phyloP scores from a whole-genome alignment of 1,140 invertebrate genomes.

The Eubasilissa regina region DNA sequence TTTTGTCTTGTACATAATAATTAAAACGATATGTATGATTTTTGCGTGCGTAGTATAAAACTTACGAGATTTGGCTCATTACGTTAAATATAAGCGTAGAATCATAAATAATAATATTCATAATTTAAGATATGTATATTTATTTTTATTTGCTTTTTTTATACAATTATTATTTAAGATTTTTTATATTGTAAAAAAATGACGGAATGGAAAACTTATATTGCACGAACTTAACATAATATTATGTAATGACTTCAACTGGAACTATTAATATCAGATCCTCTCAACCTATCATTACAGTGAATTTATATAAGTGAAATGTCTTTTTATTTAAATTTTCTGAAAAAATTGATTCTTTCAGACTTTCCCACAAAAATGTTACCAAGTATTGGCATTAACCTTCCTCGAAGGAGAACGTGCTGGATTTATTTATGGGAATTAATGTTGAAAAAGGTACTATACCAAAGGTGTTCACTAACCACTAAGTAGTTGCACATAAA shows the following conservation, averaged over 20 bases:
- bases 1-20: no score
- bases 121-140: conserved; percentile 18
- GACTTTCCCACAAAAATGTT: conserved; percentile 7
- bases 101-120: conserved; percentile 17
- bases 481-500: conserved; percentile 8
- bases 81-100: background rate
- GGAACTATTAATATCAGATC: background rate
- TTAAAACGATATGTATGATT: no score
- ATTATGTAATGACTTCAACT: background rate
- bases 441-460: conserved; percentile 6
- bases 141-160: conserved; percentile 39
- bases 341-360: background rate
- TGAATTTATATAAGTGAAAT: background rate
- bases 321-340: no score
- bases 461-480: conserved; percentile 27
- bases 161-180: conserved; percentile 3
- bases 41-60: no score
- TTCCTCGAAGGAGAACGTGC: background rate
- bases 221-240: background rate
- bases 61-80: conserved; percentile 1
- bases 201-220: background rate
- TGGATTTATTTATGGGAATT: conserved; percentile 1
- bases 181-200: conserved; percentile 6
- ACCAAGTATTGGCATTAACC: conserved; percentile 1
- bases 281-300: background rate